Evolutionary conservation across 2,113 vertebrate genomes (phyloP).

Genomic region (Sterrhoptilus dennistouni): DNA sequence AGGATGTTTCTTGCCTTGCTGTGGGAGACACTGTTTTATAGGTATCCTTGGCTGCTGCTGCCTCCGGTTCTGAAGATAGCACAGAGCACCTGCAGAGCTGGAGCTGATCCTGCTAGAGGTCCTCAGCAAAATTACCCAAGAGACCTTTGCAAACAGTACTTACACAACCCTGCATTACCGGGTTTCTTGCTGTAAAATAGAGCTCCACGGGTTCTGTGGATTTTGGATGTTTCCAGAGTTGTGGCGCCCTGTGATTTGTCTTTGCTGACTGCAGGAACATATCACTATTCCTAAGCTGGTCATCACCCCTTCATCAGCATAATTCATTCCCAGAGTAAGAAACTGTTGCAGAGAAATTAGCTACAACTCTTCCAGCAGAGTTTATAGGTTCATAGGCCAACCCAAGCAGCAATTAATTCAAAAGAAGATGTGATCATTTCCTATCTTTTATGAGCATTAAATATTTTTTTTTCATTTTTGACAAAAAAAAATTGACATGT

Average conservation of each 20-base stretch:
- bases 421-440: constrained; percentile 70
- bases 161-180: not conserved
- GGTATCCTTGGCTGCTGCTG: not conserved
- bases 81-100: not conserved
- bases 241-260: constrained; percentile 4
- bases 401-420: constrained; percentile 54
- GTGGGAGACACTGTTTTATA: not conserved
- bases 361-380: constrained; percentile 45
- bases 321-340: constrained; percentile 21
- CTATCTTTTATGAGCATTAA: constrained; percentile 59
- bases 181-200: not conserved
- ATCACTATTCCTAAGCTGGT: not conserved
- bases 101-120: not conserved
- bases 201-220: not conserved
- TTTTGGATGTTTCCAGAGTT: not conserved
- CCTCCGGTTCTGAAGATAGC: not conserved
- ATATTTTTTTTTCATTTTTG: constrained; percentile 13
- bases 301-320: constrained; percentile 38
- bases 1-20: not conserved
- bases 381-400: constrained; percentile 51
- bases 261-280: constrained; percentile 37
- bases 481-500: not conserved
- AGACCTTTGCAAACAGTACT: not conserved
- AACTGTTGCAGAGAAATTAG: constrained; percentile 33
- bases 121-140: not conserved